Percentiles rank a stretch among this genome's conserved stretches.
These are phyloP conservation scores for Enoplosus armatus DNA, from an alignment of 2,797 vertebrate species.

Conservation along the genomic window DNA sequence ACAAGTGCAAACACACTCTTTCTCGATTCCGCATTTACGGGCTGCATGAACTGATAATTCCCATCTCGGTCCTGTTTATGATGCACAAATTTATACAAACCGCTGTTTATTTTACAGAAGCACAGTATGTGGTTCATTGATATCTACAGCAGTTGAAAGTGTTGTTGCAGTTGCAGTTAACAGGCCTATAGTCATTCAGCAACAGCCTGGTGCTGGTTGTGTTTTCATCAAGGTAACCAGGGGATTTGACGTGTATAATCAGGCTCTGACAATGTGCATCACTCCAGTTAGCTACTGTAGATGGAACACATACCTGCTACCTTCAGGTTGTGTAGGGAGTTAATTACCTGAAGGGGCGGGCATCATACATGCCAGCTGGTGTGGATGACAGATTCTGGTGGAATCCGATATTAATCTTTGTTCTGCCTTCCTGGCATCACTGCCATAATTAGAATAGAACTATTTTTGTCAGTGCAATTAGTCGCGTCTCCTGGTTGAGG, in stretches of 20 bases:
- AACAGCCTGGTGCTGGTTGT: slow-evolving; percentile 7
- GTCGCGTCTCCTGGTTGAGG: too few relatives aligned
- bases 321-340: slow-evolving; percentile 10
- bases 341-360: slow-evolving; percentile 11
- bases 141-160: background rate
- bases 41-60: background rate
- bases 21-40: slow-evolving; percentile 8
- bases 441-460: slow-evolving; percentile 8
- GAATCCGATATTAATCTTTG: slow-evolving; percentile 11
- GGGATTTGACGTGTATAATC: slow-evolving; percentile 21
- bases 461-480: background rate
- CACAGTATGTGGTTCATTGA: background rate
- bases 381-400: slow-evolving; percentile 17
- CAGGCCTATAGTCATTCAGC: background rate
- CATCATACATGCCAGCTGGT: slow-evolving; percentile 18
- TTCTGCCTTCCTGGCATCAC: slow-evolving; percentile 9
- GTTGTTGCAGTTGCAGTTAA: background rate
- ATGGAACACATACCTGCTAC: slow-evolving; percentile 14
- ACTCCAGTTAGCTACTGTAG: slow-evolving; percentile 8
- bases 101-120: background rate
- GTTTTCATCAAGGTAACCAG: slow-evolving; percentile 18
- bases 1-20: background rate
- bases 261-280: slow-evolving; percentile 26
- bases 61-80: slow-evolving; percentile 5
- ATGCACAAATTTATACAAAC: background rate